Evolutionary conservation across 2,113 vertebrate genomes (phyloP).

Genomic region (Oreocharis arfaki): DNA sequence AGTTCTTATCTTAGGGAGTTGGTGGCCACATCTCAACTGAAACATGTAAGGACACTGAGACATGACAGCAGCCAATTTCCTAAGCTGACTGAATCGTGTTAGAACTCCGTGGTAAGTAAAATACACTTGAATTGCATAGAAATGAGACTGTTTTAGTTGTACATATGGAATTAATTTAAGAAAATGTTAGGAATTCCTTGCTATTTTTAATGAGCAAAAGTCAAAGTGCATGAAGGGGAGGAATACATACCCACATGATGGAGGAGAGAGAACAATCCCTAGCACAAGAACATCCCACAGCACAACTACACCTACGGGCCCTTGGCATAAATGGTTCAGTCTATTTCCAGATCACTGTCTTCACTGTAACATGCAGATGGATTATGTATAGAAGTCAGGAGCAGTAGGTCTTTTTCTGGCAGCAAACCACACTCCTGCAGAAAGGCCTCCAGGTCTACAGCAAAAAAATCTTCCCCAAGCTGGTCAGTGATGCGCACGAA

Average conservation of each 20-base stretch:
- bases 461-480: constrained; percentile 96
- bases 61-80: background rate
- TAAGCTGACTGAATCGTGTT: background rate
- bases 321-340: constrained; percentile 59
- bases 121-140: background rate
- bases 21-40: background rate
- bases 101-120: background rate
- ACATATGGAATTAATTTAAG: constrained; percentile 33
- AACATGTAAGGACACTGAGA: background rate
- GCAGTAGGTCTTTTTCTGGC: constrained; percentile 82
- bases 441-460: constrained; percentile 92
- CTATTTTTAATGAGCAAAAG: constrained; percentile 16
- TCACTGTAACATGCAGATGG: constrained; percentile 81
- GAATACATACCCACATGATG: background rate
- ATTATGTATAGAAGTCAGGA: constrained; percentile 76
- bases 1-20: background rate
- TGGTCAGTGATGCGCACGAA: constrained; percentile 97
- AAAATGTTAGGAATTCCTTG: constrained; percentile 1
- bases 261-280: background rate
- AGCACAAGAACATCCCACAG: background rate
- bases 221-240: background rate
- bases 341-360: constrained; percentile 96
- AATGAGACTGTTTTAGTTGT: background rate
- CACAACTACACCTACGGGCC: background rate
- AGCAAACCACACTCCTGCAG: constrained; percentile 93